A percentile compares a stretch with the other conserved stretches of the same genome.
Conservation (phyloP, 2,888 invertebrate species). For the Spatulosminthurus flaviceps region DNA sequence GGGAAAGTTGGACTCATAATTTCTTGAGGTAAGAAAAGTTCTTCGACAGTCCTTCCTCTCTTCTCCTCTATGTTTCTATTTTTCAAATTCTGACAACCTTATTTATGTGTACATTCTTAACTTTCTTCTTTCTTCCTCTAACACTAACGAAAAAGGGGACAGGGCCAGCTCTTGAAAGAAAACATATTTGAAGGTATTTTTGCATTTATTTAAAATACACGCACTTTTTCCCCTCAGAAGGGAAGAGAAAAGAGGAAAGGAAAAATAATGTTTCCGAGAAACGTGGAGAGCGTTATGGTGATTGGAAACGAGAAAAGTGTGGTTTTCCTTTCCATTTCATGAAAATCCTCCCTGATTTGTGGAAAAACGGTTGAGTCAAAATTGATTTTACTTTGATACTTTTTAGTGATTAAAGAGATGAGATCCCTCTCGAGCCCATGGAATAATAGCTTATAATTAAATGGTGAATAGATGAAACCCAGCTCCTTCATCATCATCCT, state of each 20-base stretch:
- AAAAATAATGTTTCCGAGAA: too few species aligned
- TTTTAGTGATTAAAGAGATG: too few species aligned
- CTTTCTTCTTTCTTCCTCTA: neutral
- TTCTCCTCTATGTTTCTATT: neutral
- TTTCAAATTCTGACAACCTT: neutral
- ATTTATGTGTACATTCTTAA: neutral
- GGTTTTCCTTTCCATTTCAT: neutral
- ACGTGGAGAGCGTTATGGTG: too few species aligned
- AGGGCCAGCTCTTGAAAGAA: too few species aligned
- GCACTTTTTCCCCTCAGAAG: too few species aligned
- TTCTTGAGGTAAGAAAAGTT: neutral
- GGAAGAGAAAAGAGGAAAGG: too few species aligned
- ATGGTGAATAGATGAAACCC: neutral
- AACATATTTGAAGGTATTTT: too few species aligned
- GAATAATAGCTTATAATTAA: neutral
- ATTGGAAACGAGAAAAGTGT: neutral
- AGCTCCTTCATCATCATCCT: neutral
- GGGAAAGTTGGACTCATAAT: slow-evolving; percentile 7
- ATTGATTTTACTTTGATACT: slow-evolving; percentile 7
- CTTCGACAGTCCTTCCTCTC: neutral
- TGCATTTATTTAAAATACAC: too few species aligned
- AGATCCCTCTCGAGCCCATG: too few species aligned
- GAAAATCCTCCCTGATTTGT: neutral
- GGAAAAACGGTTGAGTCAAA: neutral
- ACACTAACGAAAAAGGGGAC: too few species aligned